Base-by-base conservation (phyloP, 2,113 vertebrate genomes). In the Myrmophylax atrothorax region DNA sequence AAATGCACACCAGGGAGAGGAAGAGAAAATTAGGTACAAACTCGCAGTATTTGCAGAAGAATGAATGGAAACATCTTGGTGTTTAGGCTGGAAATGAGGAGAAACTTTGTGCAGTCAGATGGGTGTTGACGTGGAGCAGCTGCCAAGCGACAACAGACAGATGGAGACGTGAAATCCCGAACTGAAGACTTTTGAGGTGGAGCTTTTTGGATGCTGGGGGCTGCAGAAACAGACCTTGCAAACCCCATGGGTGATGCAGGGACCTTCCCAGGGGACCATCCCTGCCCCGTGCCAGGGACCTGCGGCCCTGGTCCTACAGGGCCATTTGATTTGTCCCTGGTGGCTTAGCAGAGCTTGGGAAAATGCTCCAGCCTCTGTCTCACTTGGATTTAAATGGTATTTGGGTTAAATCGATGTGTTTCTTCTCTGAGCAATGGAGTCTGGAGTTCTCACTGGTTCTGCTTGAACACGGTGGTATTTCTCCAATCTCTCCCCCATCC, bases 261-360 rank as follows among this genome's bases (percentile, higher is more conserved):
- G 0, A 1, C 7, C 7, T 77, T 55, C 33, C 47, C 7, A 0
- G 8, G 14, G 44, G 40, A 83, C 3, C 72, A 42, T 60, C 50
- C 12, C 19, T 66, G 40, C n/a, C 33, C 35, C 0, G 0, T 2
- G 18, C n/a, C 18, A 12, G 49, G 72, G 38, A 68, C 5, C 13
- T 1, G 13, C 70, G 67, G 47, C 49, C 22, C 53, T 59, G 67
- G 17, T 26, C 49, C 62, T 16, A 3, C 31, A 23, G 33, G 4
- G 14, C 0, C 6, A 3, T 44, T 63, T 44, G 12, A 6, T 46
- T 33, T 44, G 35, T 15, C 19, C 14, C 75, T 25, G 31, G 7
- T 53, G 31, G 59, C 44, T 50, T 25, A 38, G 68, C 16, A 70
- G 87, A 76, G 22, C 10, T 3, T 28, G 35, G 49, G 44, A 46